phyloP scores from a whole-genome alignment of 1,140 invertebrate species.

The Drosophila azteca region DNA sequence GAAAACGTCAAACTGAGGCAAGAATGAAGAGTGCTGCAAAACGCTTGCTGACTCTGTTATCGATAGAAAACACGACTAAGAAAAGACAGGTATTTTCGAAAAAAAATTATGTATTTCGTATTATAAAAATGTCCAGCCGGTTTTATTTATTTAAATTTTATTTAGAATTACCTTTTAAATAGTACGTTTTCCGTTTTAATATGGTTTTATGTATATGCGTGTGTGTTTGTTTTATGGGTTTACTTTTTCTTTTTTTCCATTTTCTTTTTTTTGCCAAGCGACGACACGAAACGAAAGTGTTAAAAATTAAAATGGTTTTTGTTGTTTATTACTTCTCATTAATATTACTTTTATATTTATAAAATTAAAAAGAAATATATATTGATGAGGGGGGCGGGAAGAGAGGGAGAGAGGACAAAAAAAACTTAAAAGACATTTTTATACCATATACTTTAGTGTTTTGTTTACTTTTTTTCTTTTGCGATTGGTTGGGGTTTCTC shows the following conservation, averaged over 20 bases:
- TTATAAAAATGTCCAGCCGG: constrained; percentile 21
- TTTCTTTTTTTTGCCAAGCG: constrained; percentile 65
- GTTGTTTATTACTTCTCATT: constrained; percentile 74
- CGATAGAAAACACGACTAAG: too few relatives aligned
- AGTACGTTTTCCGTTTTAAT: constrained; percentile 67
- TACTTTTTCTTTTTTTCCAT: constrained; percentile 20
- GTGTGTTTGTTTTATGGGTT: constrained; percentile 44
- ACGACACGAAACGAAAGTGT: constrained; percentile 66
- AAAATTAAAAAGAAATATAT: constrained; percentile 81
- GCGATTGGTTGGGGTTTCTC: constrained; percentile 44
- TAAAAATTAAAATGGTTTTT: constrained; percentile 71
- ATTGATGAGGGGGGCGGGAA: constrained; percentile 65
- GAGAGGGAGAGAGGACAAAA: constrained; percentile 54
- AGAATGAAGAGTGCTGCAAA: too few relatives aligned
- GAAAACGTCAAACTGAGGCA: too few relatives aligned
- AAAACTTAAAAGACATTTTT: constrained; percentile 77
- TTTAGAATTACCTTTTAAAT: constrained; percentile 75
- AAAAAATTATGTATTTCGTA: background rate
- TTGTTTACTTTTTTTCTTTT: constrained; percentile 42
- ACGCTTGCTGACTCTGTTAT: too few relatives aligned
- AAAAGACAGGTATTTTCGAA: too few relatives aligned
- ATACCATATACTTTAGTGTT: constrained; percentile 76
- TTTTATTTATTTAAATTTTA: constrained; percentile 63
- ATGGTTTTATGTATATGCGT: constrained; percentile 59
- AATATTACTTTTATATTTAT: constrained; percentile 81